Percentiles rank a stretch among this genome's conserved stretches.
Conservation (phyloP, 2,113 vertebrate genomes). For the Anolis sagrei region DNA sequence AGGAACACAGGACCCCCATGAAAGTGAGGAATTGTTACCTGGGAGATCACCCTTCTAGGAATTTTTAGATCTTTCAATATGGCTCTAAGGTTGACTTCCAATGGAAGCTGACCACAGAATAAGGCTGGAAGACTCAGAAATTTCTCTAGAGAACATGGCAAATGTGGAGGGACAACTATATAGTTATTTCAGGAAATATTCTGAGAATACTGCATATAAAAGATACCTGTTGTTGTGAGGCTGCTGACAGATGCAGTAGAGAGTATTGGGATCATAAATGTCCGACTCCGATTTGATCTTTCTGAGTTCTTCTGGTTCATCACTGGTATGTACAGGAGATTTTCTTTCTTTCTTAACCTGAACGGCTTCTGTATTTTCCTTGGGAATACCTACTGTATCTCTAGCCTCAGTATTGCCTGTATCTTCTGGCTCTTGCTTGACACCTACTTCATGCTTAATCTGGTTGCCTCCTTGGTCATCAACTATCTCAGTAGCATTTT, state of each 20-base stretch:
- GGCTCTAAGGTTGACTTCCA: too few species aligned
- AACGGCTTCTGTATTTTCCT: slow-evolving; percentile 62
- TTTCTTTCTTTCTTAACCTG: slow-evolving; percentile 64
- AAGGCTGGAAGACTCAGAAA: too few species aligned
- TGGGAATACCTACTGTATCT: slow-evolving; percentile 64
- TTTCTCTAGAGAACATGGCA: too few species aligned
- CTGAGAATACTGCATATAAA: not conserved
- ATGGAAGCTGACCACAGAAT: too few species aligned
- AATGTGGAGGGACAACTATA: not conserved
- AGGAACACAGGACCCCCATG: too few species aligned
- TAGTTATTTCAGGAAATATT: not conserved
- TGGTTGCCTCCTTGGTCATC: slow-evolving; percentile 37
- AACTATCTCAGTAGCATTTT: slow-evolving; percentile 25
- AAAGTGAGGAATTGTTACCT: too few species aligned
- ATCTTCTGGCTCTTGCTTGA: slow-evolving; percentile 62
- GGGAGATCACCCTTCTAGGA: too few species aligned
- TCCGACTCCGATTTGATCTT: slow-evolving; percentile 78
- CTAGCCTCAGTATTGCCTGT: slow-evolving; percentile 68
- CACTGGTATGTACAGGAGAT: slow-evolving; percentile 44
- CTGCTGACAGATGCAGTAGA: slow-evolving; percentile 90
- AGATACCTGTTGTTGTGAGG: slow-evolving; percentile 89
- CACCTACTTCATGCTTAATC: slow-evolving; percentile 30
- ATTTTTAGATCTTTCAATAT: too few species aligned
- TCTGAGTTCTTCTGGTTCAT: slow-evolving; percentile 35
- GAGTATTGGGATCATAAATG: slow-evolving; percentile 80